Conservation (phyloP, 2,797 vertebrate genomes). For the Cottoperca gobio region DNA sequence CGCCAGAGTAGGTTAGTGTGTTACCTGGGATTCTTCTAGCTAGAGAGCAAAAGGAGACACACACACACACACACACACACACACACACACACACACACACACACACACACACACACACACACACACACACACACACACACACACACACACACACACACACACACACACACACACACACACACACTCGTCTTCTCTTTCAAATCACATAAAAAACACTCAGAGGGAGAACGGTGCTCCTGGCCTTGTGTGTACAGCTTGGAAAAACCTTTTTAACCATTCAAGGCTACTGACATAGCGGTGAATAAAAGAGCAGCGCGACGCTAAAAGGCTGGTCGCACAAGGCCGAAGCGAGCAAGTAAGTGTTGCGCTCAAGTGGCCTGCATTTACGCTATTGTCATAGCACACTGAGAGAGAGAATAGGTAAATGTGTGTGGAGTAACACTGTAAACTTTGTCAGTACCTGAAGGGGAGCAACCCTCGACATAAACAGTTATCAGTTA, state of each 20-base stretch:
- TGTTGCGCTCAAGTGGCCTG: constrained; percentile 42
- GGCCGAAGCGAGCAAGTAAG: constrained; percentile 33
- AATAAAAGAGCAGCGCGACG: constrained; percentile 59
- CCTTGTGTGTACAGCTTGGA: constrained; percentile 54
- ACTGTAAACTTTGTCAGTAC: background rate
- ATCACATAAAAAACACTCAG: constrained; percentile 32
- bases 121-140: constrained; percentile 35
- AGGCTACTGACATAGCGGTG: constrained; percentile 46
- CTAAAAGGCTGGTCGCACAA: constrained; percentile 71
- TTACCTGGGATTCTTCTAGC: constrained; percentile 22
- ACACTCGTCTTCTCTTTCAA: constrained; percentile 39
- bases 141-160: constrained; percentile 24
- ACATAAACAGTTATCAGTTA: background rate
- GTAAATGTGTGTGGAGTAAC: constrained; percentile 28
- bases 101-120: constrained; percentile 29
- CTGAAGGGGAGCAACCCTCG: background rate
- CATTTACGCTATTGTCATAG: constrained; percentile 29
- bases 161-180: constrained; percentile 35
- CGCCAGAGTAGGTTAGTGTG: constrained; percentile 28
- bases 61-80: constrained; percentile 27
- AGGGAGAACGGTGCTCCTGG: constrained; percentile 50
- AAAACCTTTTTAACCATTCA: constrained; percentile 61
- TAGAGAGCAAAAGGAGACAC: constrained; percentile 30
- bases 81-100: constrained; percentile 28
- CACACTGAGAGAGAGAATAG: constrained; percentile 16